Conservation (phyloP, 2,888 invertebrate species). For the Phania funesta region DNA sequence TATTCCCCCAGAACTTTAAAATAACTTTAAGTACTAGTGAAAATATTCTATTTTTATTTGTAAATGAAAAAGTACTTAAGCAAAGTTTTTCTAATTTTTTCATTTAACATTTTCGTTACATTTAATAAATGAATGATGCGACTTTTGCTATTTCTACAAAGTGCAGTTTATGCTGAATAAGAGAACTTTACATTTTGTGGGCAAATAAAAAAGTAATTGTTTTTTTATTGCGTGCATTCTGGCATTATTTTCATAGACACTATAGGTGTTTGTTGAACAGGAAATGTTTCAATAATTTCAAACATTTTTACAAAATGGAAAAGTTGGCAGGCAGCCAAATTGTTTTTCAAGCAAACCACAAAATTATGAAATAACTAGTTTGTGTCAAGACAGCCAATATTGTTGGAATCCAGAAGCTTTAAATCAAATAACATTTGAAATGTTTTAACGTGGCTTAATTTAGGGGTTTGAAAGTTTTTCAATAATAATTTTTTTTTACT, state of each 20-base stretch:
- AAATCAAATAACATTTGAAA: neutral
- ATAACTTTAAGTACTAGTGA: neutral
- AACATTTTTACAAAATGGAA: neutral
- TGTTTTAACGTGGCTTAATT: neutral
- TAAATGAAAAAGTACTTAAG: conserved; percentile 12
- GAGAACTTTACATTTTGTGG: neutral
- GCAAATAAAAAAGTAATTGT: conserved; percentile 1
- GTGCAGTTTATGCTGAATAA: neutral
- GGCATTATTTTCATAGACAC: neutral
- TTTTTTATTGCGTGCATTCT: conserved; percentile 6
- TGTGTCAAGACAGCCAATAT: neutral
- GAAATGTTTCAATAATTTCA: conserved; percentile 11
- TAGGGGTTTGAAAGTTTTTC: neutral
- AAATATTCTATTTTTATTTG: neutral
- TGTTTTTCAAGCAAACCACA: neutral
- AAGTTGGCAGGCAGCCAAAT: neutral
- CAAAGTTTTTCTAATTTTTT: conserved; percentile 7
- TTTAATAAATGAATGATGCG: conserved; percentile 15
- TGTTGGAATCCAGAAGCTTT: neutral
- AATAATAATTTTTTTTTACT: neutral
- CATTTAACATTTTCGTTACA: neutral
- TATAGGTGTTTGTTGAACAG: conserved; percentile 7
- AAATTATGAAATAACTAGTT: neutral
- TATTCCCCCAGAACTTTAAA: neutral
- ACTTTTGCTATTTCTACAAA: conserved; percentile 18